Percentiles rank a stretch among this genome's conserved stretches.
phyloP scores from a whole-genome alignment of 2,888 invertebrate species.

The Sinohyriopsis cumingii region DNA sequence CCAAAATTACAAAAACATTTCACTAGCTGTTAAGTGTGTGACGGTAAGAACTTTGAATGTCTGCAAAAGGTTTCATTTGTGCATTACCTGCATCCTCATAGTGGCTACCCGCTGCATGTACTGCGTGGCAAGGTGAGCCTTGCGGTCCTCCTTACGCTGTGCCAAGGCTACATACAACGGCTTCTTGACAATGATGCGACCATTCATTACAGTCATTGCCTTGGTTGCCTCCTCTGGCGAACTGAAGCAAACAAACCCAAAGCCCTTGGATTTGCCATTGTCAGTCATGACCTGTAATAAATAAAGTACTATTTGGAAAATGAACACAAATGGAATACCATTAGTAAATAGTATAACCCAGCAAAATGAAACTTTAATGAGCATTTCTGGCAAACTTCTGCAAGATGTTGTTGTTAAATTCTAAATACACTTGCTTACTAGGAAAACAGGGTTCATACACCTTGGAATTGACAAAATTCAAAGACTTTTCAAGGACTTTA shows the following conservation, averaged over 20 bases:
- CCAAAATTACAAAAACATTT: background rate
- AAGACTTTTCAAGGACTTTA: too few relatives aligned
- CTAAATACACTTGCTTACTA: too few relatives aligned
- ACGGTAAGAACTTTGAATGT: background rate
- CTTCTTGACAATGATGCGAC: constrained; percentile 96
- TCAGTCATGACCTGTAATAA: constrained; percentile 60
- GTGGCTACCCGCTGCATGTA: constrained; percentile 94
- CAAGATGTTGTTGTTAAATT: too few relatives aligned
- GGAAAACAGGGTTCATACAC: too few relatives aligned
- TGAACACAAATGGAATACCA: too few relatives aligned
- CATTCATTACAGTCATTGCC: constrained; percentile 99
- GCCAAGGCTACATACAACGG: constrained; percentile 98
- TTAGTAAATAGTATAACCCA: too few relatives aligned
- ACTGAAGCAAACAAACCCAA: constrained; percentile 99
- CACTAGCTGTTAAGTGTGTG: background rate
- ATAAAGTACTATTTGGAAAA: background rate
- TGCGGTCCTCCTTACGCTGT: constrained; percentile 98
- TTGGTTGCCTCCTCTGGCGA: constrained; percentile 98
- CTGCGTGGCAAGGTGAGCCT: constrained; percentile 97
- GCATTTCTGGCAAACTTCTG: too few relatives aligned
- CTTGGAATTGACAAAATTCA: too few relatives aligned
- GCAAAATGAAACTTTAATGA: too few relatives aligned
- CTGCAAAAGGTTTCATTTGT: background rate
- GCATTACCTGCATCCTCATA: constrained; percentile 79
- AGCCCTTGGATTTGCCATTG: constrained; percentile 80